phyloP scores from a whole-genome alignment of 2,888 invertebrate species.

The Cactoblastis cactorum region DNA sequence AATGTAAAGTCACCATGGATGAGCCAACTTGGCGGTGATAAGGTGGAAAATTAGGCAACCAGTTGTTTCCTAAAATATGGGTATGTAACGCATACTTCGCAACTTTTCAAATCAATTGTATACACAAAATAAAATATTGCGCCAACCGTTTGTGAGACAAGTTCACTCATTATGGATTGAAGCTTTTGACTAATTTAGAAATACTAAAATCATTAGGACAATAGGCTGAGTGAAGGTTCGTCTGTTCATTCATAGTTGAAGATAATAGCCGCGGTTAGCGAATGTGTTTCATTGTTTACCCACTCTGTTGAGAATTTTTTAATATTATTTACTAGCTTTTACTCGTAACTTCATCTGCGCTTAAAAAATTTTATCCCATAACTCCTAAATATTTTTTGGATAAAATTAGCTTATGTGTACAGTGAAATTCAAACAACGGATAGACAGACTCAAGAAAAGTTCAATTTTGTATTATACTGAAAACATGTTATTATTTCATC shows the following conservation, averaged over 20 bases:
- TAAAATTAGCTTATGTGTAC: too few relatives aligned
- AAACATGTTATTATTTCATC: too few relatives aligned
- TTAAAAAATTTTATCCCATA: too few relatives aligned
- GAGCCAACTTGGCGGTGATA: constrained; percentile 2
- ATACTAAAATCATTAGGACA: background rate
- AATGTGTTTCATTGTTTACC: too few relatives aligned
- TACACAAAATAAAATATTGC: constrained; percentile 8
- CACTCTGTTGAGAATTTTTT: background rate
- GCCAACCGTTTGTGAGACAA: background rate
- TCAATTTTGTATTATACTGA: too few relatives aligned
- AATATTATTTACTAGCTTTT: too few relatives aligned
- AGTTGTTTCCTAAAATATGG: constrained; percentile 5
- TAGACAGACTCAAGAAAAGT: too few relatives aligned
- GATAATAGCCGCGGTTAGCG: background rate
- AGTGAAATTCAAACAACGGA: too few relatives aligned
- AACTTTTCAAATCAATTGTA: constrained; percentile 7
- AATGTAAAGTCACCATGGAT: background rate
- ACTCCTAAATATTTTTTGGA: too few relatives aligned
- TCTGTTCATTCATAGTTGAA: background rate
- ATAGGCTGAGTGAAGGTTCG: background rate
- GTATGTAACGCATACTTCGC: background rate
- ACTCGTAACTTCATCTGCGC: too few relatives aligned
- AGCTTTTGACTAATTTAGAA: constrained; percentile 13
- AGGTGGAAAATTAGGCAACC: constrained; percentile 2
- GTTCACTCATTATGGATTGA: constrained; percentile 10